Evolutionary conservation across 2,113 vertebrate genomes (phyloP), one percentile per base, ranked within the genome.

Genomic region (Malurus elegans): DNA sequence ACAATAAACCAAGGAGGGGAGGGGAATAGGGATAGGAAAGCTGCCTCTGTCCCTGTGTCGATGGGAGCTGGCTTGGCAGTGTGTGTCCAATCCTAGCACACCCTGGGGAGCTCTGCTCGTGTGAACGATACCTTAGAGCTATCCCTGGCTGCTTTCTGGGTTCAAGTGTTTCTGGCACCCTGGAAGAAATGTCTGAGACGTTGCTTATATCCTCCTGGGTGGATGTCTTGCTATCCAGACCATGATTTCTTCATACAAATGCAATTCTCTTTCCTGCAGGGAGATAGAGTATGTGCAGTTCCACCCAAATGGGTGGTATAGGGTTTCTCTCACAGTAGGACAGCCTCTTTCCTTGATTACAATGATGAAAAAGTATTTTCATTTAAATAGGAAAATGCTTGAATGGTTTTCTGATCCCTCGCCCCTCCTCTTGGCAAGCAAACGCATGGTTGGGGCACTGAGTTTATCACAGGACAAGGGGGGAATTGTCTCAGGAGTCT

Each of bases 401-500:
- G 90, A 94, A 72, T 81, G 79, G 32, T 80, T 96, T 92, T 95
- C 93, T 86, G 38, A 60, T 93, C 76, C 75, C 82, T 93, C 1
- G 4, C 82, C 79, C 94, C 92, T 96, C 90, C 95, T 93, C 92
- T 88, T 97, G 95, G 95, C 95, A 93, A 78, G 71, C 62, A 51
- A 86, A 66, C 0, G 0, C 51, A 25, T 7, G 9, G 9, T 13
- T 86, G 86, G 90, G 95, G 90, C 95, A 50, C 40, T 32, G 88
- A 75, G 94, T 95, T 96, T 96, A 96, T 96, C 92, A 29, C 38
- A 90, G 92, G 86, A 94, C 90, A 90, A 92, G 71, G 64, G 28
- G 81, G 69, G 79, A 92, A 88, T 88, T 96, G 90, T 96, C 94
- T 66, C 24, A 79, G 94, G 79, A 95, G 61, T 36, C 82, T 86